Base-by-base conservation (phyloP, 2,113 vertebrate species). In the Neogobius melanostomus region DNA sequence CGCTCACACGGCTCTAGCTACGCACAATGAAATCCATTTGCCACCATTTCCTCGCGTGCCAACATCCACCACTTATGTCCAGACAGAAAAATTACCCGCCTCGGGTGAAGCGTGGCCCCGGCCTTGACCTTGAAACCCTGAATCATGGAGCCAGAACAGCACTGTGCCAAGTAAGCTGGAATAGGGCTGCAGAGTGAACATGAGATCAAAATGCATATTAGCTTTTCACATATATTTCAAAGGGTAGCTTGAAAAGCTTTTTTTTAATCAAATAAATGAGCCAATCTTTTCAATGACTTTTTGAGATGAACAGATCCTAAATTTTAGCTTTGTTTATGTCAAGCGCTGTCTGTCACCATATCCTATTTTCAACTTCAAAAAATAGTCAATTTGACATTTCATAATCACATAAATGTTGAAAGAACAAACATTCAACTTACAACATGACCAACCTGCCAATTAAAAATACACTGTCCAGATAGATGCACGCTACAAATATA, bases 41-140 rank as follows among this genome's bases (percentile, higher is more conserved):
- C 74, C 54, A 48, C 61, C 7, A 9, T 71, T 77, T 68, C 64
- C 66, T 75, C 60, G 15, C 71, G 69, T 66, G 69, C 74, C 70
- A 69, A 68, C 61, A 74, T 16, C 63, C 74, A 67, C 64, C 60
- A 61, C 42, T 62, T 17, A 15, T 64, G 62, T 48, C 62, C 62
- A 46, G 45, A 46, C 47, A 54, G 72, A 72, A 67, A 71, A 73
- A 80, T 78, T 78, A 69, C 66, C 14, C 12, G 59, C 71, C 81
- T 70, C 67, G 50, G 76, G 76, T 60, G 60, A 66, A 77, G 11
- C 60, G 65, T 44, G 21, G 28, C 59, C 16, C 16, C 15, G 53
- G 68, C 59, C 36, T 53, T 53, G 73, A 85, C 77, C 81, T 79
- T 82, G 62, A 60, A 64, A 85, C 77, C 79, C 77, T 82, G 62